Percentiles rank a stretch among this genome's conserved stretches.
These are phyloP conservation scores for Scelioninae gen. 1 DNA, from an alignment of 2,888 invertebrate species.

Conservation along the genomic window DNA sequence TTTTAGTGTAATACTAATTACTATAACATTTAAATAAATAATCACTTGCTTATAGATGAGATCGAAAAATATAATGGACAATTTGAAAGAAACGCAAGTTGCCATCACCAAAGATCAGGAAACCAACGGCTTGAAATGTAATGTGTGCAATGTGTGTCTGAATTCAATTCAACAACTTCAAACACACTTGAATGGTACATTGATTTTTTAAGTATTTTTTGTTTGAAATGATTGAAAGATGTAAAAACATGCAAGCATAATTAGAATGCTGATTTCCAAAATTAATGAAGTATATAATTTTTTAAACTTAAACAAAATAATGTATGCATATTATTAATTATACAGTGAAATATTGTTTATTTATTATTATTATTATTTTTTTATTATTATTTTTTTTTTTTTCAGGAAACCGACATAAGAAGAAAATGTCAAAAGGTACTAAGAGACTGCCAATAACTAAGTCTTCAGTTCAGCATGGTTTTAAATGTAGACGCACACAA, in stretches of 20 bases:
- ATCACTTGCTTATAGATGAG: too few relatives aligned
- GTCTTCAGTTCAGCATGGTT: conserved; percentile 77
- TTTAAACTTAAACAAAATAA: too few relatives aligned
- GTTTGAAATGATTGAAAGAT: too few relatives aligned
- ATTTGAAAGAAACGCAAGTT: conserved; percentile 82
- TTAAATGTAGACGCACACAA: conserved; percentile 79
- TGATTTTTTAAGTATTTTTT: too few relatives aligned
- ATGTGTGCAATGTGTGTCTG: conserved; percentile 84
- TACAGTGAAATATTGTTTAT: background rate
- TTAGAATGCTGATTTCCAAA: conserved; percentile 12
- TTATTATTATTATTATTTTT: background rate
- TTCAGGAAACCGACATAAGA: conserved; percentile 83
- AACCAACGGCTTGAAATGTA: conserved; percentile 83
- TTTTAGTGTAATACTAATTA: too few relatives aligned
- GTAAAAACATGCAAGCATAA: too few relatives aligned
- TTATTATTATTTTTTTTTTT: conserved; percentile 24
- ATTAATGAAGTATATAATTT: too few relatives aligned
- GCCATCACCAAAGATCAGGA: conserved; percentile 82
- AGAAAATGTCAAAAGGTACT: conserved; percentile 83
- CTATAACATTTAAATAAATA: too few relatives aligned
- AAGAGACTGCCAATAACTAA: conserved; percentile 76
- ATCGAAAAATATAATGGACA: conserved; percentile 82
- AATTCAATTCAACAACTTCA: conserved; percentile 85
- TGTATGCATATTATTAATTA: background rate
- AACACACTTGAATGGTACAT: conserved; percentile 83